Conservation (phyloP, 2,797 vertebrate species). For the Geotrypetes seraphini region DNA sequence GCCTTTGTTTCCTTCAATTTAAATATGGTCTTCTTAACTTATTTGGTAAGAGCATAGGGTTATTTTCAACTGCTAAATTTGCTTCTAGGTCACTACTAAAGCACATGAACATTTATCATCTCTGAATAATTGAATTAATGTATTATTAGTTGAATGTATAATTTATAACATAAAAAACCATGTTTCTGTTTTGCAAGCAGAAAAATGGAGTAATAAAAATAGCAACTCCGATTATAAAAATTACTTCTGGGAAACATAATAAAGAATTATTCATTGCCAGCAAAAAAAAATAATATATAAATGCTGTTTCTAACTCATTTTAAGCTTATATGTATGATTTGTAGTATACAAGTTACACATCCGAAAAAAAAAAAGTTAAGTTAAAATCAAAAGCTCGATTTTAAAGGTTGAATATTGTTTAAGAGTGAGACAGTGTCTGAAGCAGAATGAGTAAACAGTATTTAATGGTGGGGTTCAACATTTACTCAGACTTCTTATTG, state of each 20-base stretch:
- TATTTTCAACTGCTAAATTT: slow-evolving; percentile 34
- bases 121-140: slow-evolving; percentile 67
- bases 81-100: slow-evolving; percentile 42
- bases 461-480: background rate
- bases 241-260: slow-evolving; percentile 17
- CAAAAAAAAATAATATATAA: no score
- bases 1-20: slow-evolving; percentile 25
- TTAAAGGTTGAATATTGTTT: background rate
- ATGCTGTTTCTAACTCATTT: no score
- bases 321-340: background rate
- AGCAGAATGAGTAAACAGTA: background rate
- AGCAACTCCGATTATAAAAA: slow-evolving; percentile 10
- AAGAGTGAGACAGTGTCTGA: background rate
- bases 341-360: background rate
- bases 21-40: slow-evolving; percentile 27
- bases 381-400: background rate
- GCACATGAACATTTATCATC: slow-evolving; percentile 63
- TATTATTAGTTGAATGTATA: slow-evolving; percentile 67
- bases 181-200: slow-evolving; percentile 44
- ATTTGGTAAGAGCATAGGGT: slow-evolving; percentile 46
- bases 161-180: slow-evolving; percentile 61
- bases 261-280: no score
- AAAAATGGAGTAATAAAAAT: slow-evolving; percentile 45
- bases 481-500: no score
- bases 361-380: background rate